These are phyloP conservation scores for Gorsachius goisagi DNA, from an alignment of 2,113 vertebrate genomes.

Conservation along the genomic window DNA sequence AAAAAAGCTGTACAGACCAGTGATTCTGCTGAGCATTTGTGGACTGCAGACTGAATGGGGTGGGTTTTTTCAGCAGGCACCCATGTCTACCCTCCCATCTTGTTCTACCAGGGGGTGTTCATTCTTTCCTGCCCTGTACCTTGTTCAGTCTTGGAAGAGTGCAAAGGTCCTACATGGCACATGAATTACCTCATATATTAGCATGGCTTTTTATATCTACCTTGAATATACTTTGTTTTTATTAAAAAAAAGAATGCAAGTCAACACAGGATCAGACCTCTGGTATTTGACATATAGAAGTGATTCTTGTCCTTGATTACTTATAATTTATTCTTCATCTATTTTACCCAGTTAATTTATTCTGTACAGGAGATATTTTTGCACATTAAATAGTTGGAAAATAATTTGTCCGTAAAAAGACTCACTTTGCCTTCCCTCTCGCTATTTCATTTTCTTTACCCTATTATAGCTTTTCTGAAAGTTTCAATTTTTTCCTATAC, in stretches of 20 bases:
- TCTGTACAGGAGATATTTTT: neutral
- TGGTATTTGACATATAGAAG: neutral
- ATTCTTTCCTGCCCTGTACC: neutral
- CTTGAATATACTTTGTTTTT: neutral
- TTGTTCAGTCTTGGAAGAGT: neutral
- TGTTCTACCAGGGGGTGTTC: neutral
- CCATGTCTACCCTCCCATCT: fast-evolving
- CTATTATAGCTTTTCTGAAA: neutral
- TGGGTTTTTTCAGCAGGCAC: neutral
- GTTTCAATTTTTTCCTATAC: neutral
- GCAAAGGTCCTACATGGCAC: neutral
- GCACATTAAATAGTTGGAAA: neutral
- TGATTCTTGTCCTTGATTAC: neutral
- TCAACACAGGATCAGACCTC: neutral
- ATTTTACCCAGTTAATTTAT: neutral
- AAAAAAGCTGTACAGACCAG: neutral
- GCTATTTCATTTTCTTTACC: neutral
- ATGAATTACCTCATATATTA: neutral
- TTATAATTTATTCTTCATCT: neutral
- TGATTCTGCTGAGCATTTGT: neutral
- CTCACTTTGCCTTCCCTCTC: neutral
- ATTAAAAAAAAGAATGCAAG: neutral
- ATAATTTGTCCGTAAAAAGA: neutral
- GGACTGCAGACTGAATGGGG: neutral
- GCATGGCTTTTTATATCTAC: neutral